Percentiles rank a stretch among this genome's conserved stretches.
phyloP scores from a whole-genome alignment of 2,888 invertebrate genomes.

The Chrysolina americana region DNA sequence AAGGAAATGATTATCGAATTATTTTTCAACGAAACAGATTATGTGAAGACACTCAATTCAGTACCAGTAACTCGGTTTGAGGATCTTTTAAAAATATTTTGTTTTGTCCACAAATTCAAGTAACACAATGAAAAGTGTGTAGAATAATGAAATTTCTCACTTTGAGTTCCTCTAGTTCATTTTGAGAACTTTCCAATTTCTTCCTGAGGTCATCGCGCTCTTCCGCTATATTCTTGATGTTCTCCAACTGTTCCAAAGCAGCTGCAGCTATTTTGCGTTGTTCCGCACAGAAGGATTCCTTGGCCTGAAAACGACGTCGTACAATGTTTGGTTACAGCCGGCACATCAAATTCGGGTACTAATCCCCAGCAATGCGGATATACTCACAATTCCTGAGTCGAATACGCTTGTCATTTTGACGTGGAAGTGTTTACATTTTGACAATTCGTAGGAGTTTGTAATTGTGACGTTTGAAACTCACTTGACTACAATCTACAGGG shows the following conservation, averaged over 20 bases:
- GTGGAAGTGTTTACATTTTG: slow-evolving; percentile 21
- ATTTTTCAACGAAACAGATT: no score
- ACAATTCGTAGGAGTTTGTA: not conserved
- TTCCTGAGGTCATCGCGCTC: slow-evolving; percentile 60
- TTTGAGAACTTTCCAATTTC: slow-evolving; percentile 58
- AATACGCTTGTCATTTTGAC: slow-evolving; percentile 50
- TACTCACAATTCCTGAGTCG: slow-evolving; percentile 50
- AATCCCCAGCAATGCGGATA: not conserved
- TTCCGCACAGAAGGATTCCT: slow-evolving; percentile 60
- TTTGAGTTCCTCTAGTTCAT: slow-evolving; percentile 56
- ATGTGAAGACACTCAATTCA: no score
- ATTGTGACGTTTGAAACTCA: not conserved
- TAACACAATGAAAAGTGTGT: no score
- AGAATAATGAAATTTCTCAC: slow-evolving; percentile 32
- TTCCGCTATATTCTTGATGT: slow-evolving; percentile 58
- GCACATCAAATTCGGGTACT: not conserved
- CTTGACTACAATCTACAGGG: not conserved
- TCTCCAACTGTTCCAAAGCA: slow-evolving; percentile 64
- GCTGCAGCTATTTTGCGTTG: slow-evolving; percentile 57
- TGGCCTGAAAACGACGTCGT: slow-evolving; percentile 53
- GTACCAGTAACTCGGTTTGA: no score
- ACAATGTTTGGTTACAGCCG: slow-evolving; percentile 4
- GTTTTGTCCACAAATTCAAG: no score
- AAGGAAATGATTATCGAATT: no score
- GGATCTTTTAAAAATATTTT: no score